Percentiles rank a stretch among this genome's conserved stretches.
These are phyloP conservation scores for Apotomis capreana DNA, from an alignment of 2,888 invertebrate species.

Conservation along the genomic window DNA sequence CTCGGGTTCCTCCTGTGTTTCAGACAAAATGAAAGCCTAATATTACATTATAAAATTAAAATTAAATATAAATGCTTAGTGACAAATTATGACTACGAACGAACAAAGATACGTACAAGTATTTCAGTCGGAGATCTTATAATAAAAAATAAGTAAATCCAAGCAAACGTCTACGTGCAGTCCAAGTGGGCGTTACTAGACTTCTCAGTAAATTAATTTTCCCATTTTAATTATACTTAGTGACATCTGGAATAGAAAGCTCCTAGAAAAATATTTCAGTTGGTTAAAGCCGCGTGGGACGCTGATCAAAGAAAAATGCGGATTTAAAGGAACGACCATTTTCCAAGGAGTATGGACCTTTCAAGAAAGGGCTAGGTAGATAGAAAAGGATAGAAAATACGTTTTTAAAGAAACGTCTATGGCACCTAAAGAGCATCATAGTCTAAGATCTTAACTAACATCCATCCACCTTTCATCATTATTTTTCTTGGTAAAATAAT, in stretches of 20 bases:
- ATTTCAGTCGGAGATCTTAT: not conserved
- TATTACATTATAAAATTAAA: too few species aligned
- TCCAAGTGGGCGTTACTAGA: conserved; percentile 3
- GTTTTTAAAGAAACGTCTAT: too few species aligned
- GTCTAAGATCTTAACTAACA: too few species aligned
- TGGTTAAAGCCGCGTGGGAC: conserved; percentile 11
- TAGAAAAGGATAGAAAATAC: not conserved
- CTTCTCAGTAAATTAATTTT: not conserved
- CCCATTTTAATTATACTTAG: conserved; percentile 2
- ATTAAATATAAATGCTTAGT: too few species aligned
- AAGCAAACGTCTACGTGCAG: not conserved
- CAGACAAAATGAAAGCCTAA: too few species aligned
- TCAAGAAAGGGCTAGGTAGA: not conserved
- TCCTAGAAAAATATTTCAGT: not conserved
- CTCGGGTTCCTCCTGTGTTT: too few species aligned
- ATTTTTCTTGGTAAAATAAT: too few species aligned
- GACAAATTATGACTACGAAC: too few species aligned
- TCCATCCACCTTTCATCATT: too few species aligned
- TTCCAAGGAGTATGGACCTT: conserved; percentile 16
- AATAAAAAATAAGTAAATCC: not conserved
- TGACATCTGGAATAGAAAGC: conserved; percentile 7
- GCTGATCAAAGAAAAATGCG: not conserved
- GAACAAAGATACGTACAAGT: not conserved
- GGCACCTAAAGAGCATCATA: too few species aligned
- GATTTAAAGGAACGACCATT: not conserved